Evolutionary conservation across 2,888 invertebrate genomes (phyloP).

Genomic region (Acanthosoma haemorrhoidale): DNA sequence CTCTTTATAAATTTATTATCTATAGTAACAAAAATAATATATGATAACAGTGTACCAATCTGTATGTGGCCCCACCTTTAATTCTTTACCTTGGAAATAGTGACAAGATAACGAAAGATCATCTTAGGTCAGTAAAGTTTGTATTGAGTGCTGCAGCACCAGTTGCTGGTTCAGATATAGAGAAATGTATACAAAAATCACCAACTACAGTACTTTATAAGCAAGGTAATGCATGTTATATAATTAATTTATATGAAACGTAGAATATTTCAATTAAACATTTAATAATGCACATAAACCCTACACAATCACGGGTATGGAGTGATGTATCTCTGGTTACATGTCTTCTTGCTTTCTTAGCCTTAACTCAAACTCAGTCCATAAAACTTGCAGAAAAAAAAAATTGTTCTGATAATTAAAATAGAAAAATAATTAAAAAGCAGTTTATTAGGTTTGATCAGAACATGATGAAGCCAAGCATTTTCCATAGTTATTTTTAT

Average conservation of each 20-base stretch:
- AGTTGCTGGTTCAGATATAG: slow-evolving; percentile 49
- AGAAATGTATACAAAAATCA: slow-evolving; percentile 50
- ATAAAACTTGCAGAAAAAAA: no score
- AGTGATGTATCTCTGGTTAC: no score
- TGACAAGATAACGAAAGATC: slow-evolving; percentile 56
- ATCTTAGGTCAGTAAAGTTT: slow-evolving; percentile 49
- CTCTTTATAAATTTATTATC: not conserved
- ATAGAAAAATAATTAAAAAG: no score
- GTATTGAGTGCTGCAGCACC: slow-evolving; percentile 72
- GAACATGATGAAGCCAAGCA: no score
- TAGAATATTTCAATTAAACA: not conserved
- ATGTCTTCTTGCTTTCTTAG: no score
- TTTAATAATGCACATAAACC: not conserved
- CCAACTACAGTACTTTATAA: slow-evolving; percentile 23
- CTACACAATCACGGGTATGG: no score
- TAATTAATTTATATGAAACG: not conserved
- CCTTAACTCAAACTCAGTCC: no score
- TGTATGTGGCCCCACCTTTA: slow-evolving; percentile 73
- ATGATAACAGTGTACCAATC: slow-evolving; percentile 44
- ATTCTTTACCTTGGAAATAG: slow-evolving; percentile 68
- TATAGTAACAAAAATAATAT: not conserved
- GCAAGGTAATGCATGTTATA: slow-evolving; percentile 23
- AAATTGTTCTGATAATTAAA: no score
- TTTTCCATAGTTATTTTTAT: no score
- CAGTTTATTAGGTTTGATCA: no score